Base-by-base conservation (phyloP, 2,888 invertebrate genomes). In the Entomobrya proxima region DNA sequence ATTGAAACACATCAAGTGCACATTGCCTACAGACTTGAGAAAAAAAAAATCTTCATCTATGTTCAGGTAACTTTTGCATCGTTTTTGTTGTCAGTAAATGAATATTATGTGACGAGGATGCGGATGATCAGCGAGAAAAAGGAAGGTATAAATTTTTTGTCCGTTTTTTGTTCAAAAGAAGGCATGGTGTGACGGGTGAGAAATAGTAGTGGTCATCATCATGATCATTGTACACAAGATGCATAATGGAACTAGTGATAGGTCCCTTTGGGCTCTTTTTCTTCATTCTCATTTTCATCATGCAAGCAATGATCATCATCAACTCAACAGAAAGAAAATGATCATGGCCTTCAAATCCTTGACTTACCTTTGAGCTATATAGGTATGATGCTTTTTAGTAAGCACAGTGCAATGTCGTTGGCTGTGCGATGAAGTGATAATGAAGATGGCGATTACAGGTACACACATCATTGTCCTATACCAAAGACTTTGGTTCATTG, bases 281-380 rank as follows among this genome's bases (percentile, higher is more conserved):
- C 76, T 83, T 58, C n/a, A n/a, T n/a, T n/a, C 47, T 55, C 69
- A 11, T 58, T 30, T 61, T 83, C 64, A 76, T 83, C 83, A 64
- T 61, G 44, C n/a, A n/a, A n/a, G n/a, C n/a, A n/a, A 58, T 27
- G 6, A 64, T 64, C 35, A 69, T 67, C n/a, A 52, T 52, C 35
- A 30, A 44, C 58, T 11, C 27, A 11, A 47, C 15, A 37, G 44
- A 11, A n/a, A n/a, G n/a, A n/a, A n/a, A n/a, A 61, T 83, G 83
- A 83, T 83, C 83, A 83, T 83, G 83, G 83, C 83, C 83, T 83
- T 83, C 83, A 83, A 83, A 52, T 67, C 83, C 55, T 76, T 55
- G 47, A 50, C 67, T 82, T 81, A 76, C 44, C 83, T 83, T 40
- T 35, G 32, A 75, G 81, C 81, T 35, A 77, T 58, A 27, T 58